These are phyloP conservation scores for Drosophila ironensis DNA, from an alignment of 1,140 invertebrate species.

Conservation along the genomic window DNA sequence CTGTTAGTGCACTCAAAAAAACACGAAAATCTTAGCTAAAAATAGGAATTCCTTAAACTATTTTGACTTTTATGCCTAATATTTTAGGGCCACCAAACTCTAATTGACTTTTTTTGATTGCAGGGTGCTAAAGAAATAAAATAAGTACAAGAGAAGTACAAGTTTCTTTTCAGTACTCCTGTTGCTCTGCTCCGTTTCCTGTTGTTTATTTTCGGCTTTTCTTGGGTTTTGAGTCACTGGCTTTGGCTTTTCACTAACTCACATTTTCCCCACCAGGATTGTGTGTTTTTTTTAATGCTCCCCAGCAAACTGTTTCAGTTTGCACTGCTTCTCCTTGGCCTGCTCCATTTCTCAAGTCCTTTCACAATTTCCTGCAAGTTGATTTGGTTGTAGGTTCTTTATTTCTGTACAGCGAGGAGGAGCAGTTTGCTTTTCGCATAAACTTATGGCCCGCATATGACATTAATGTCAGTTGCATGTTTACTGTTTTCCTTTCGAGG, in stretches of 20 bases:
- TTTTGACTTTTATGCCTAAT: no score
- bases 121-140: no score
- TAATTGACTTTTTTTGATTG: no score
- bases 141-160: no score
- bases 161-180: background rate
- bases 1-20: background rate
- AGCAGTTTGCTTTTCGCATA: background rate
- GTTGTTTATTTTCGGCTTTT: background rate
- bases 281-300: background rate
- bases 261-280: background rate
- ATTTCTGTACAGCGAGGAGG: background rate
- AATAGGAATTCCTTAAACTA: background rate
- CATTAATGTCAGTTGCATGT: slow-evolving; percentile 35
- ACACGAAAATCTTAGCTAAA: no score
- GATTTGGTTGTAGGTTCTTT: background rate
- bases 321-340: background rate
- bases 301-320: background rate
- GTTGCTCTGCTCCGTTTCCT: background rate
- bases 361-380: slow-evolving; percentile 3
- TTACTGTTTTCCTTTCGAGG: background rate
- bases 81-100: no score
- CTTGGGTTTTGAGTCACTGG: background rate
- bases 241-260: slow-evolving; percentile 1
- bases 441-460: background rate
- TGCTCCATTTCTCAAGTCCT: slow-evolving; percentile 1